Evolutionary conservation across 2,113 vertebrate genomes (phyloP).

Genomic region (Columba janthina): DNA sequence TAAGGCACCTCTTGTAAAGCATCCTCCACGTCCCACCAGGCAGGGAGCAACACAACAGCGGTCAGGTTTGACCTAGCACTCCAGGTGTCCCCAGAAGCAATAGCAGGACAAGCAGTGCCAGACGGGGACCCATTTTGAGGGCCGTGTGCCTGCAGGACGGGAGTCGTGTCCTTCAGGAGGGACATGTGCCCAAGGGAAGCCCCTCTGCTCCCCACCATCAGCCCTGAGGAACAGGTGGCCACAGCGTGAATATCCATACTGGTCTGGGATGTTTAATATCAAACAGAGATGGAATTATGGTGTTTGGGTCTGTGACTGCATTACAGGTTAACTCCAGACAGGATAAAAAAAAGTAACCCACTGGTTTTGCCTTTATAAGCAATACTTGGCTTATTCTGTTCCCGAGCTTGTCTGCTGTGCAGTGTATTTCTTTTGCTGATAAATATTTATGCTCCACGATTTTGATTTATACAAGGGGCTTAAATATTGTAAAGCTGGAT

Average conservation of each 20-base stretch:
- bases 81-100: neutral
- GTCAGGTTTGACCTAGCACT: neutral
- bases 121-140: neutral
- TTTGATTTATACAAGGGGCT: slow-evolving; percentile 61
- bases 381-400: slow-evolving; percentile 5
- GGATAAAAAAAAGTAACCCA: neutral
- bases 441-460: slow-evolving; percentile 61
- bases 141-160: neutral
- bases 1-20: neutral
- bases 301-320: neutral
- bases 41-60: neutral
- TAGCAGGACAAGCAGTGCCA: neutral
- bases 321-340: neutral
- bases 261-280: neutral
- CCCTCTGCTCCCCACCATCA: neutral
- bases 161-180: neutral
- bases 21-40: neutral
- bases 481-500: slow-evolving; percentile 53
- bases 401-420: slow-evolving; percentile 24
- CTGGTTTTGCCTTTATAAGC: slow-evolving; percentile 30
- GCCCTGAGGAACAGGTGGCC: neutral
- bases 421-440: slow-evolving; percentile 54
- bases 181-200: neutral
- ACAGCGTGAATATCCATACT: accelerated
- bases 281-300: neutral